phyloP scores from a whole-genome alignment of 2,888 invertebrate genomes.

The Plagodis pulveraria region DNA sequence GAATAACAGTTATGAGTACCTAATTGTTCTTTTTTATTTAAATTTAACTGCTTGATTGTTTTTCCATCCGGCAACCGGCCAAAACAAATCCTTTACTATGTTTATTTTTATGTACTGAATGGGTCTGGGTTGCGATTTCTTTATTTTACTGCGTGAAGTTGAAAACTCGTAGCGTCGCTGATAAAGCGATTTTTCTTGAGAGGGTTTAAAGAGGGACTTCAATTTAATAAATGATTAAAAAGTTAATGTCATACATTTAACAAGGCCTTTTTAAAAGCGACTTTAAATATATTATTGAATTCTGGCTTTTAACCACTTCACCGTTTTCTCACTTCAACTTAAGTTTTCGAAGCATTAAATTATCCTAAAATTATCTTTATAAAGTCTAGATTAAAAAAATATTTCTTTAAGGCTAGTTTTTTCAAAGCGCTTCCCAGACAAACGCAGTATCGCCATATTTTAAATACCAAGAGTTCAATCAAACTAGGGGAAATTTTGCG shows the following conservation, averaged over 20 bases:
- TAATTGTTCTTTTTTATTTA: no score
- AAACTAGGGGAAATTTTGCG: no score
- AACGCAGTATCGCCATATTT: no score
- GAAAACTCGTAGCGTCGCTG: constrained; percentile 9
- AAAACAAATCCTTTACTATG: neutral
- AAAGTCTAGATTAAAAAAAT: no score
- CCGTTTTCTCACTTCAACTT: no score
- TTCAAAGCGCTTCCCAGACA: no score
- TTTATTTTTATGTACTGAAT: constrained; percentile 6
- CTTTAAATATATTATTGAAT: neutral
- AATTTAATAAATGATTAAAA: neutral
- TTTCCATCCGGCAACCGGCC: constrained; percentile 1
- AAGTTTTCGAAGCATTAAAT: no score
- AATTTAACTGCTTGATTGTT: neutral
- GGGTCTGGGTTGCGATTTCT: constrained; percentile 12
- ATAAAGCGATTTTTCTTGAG: constrained; percentile 6
- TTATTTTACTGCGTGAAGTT: constrained; percentile 16
- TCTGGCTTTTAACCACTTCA: no score
- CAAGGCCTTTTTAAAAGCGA: neutral
- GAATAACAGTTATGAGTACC: no score
- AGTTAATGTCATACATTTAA: neutral
- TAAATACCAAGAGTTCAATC: no score
- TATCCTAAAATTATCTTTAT: no score
- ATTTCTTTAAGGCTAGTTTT: no score
- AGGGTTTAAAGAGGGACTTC: neutral